Conservation (phyloP, 1,140 invertebrate species). For the Triops longicaudatus region DNA sequence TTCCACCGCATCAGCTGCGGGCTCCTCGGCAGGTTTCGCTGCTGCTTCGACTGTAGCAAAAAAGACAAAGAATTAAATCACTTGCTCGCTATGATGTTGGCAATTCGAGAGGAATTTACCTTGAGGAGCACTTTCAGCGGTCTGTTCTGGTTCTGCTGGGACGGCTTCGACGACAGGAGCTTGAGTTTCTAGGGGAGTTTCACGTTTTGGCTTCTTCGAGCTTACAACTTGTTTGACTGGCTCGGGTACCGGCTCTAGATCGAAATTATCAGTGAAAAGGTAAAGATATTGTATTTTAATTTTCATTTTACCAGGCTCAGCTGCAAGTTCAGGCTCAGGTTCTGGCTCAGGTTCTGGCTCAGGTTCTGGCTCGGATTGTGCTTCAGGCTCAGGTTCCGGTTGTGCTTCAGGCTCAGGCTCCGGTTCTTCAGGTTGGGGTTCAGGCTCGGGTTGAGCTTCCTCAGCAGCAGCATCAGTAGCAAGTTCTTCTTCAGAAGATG, state of each 20-base stretch:
- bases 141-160: neutral
- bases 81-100: too few species aligned
- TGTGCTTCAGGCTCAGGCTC: conserved; percentile 11
- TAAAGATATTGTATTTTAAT: conserved; percentile 21
- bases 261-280: neutral
- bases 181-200: conserved; percentile 22
- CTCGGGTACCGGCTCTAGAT: conserved; percentile 25
- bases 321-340: conserved; percentile 24
- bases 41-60: too few species aligned
- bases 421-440: neutral
- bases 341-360: too few species aligned
- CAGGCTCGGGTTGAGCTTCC: conserved; percentile 23
- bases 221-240: neutral
- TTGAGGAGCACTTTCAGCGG: neutral
- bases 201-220: conserved; percentile 21
- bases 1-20: conserved; percentile 29
- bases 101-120: neutral
- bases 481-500: neutral
- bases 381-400: conserved; percentile 25
- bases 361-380: neutral
- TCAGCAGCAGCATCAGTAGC: conserved; percentile 10
- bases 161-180: conserved; percentile 10
- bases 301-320: conserved; percentile 25
- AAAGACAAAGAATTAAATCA: too few species aligned
- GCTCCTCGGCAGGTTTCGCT: conserved; percentile 27